phyloP scores from a whole-genome alignment of 2,797 vertebrate genomes.

The Sebastes cheni region DNA sequence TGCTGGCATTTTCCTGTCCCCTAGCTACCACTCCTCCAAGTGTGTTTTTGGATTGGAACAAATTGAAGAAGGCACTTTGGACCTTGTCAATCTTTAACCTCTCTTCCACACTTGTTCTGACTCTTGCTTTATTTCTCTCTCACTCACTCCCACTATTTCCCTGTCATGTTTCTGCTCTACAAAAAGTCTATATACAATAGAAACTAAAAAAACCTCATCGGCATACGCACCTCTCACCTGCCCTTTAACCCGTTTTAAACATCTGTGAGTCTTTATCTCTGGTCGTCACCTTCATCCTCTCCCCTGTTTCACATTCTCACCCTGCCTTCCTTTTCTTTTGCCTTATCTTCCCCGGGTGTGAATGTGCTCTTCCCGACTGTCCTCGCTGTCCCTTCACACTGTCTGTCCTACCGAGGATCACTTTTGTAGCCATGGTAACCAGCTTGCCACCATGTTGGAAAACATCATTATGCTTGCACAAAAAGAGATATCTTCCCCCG shows the following conservation, averaged over 20 bases:
- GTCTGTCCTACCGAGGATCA: conserved; percentile 54
- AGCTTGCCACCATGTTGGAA: conserved; percentile 61
- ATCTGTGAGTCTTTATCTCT: conserved; percentile 10
- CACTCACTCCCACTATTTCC: not conserved
- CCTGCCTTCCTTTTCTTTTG: conserved; percentile 23
- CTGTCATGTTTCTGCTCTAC: not conserved
- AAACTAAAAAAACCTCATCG: not conserved
- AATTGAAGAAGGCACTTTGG: conserved; percentile 59
- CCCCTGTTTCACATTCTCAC: conserved; percentile 28
- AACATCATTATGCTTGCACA: conserved; percentile 63
- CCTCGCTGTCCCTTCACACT: conserved; percentile 45
- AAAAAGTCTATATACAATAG: not conserved
- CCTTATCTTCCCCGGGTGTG: conserved; percentile 43
- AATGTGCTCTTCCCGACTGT: conserved; percentile 47
- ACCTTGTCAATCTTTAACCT: conserved; percentile 63
- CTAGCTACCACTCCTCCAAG: conserved; percentile 33
- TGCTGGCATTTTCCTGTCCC: conserved; percentile 50
- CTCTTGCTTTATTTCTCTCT: conserved; percentile 2
- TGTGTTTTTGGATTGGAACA: conserved; percentile 42
- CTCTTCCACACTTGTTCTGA: not conserved
- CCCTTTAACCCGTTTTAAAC: conserved; percentile 2
- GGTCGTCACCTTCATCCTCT: conserved; percentile 4
- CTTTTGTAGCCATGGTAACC: conserved; percentile 78
- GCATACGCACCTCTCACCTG: conserved; percentile 5
- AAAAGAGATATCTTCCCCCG: conserved; percentile 49